Base-by-base conservation (phyloP, 92 coral and sea anemone species). In the Porites rus region DNA sequence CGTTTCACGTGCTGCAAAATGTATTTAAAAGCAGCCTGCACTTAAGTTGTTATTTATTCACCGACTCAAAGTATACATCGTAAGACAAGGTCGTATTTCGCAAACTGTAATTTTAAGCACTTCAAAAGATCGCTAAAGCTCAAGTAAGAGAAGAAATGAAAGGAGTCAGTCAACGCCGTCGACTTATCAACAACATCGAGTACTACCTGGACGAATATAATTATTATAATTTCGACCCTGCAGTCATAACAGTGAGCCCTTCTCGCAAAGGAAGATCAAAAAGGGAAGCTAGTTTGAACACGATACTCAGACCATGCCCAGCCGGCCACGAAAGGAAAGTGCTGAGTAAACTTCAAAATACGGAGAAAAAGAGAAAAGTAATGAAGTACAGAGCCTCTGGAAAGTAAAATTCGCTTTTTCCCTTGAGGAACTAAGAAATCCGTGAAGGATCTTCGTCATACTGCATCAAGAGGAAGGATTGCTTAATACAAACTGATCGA, bases 291-390 rank as follows among this genome's bases (percentile, higher is more conserved):
- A 91, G 98, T 63, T 77, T 89, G 81, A 90, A 96, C 83, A 96
- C 98, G 7, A 96, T 28, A 28, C 31, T 94, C 91, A 82, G 96
- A 65, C 89, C 90, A 20, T 87, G 73, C 72, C 98, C 98, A 1
- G 95, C 95, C 1, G 98, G 98, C 8, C 98, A 96, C 53, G 98
- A 96, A 79, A 80, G 98, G 63, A 96, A 96, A 72, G 83, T 96
- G 10, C 14, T 84, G 59, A 91, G 85, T 11, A 96, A 94, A 83
- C 80, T 95, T 46, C 94, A 92, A 84, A 96, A 96, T 83, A 85
- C 89, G 53, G 98, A 96, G 92, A 94, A 78, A 91, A 96, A 92
- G 81, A 91, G 88, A 43, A 94, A 93, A 60, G 82, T 53, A 21
- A 56, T 21, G 3, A 72, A 18, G 1, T 18, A 11, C 6, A 52